Conservation (phyloP, 2,113 vertebrate species). For the Gambusia holbrooki region DNA sequence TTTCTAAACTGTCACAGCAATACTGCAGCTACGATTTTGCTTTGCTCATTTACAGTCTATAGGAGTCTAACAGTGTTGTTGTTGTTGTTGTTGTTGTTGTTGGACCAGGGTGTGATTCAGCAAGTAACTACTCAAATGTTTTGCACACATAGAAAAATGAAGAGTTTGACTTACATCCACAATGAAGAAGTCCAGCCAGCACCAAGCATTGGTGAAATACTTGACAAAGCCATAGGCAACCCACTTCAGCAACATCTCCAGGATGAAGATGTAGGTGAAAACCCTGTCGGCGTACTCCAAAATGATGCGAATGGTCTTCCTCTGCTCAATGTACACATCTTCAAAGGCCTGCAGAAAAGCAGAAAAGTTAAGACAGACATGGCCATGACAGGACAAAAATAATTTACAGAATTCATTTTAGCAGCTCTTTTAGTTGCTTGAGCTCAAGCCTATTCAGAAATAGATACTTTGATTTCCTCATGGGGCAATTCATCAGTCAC, state of each 20-base stretch:
- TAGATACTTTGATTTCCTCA: neutral
- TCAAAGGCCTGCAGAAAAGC: constrained; percentile 89
- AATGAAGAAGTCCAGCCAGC: constrained; percentile 99
- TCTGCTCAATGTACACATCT: constrained; percentile 98
- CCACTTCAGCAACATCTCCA: constrained; percentile 99
- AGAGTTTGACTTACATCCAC: constrained; percentile 91
- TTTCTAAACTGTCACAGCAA: neutral
- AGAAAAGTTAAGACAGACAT: neutral
- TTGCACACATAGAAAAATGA: constrained; percentile 13
- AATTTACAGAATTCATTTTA: neutral
- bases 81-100: constrained; percentile 23
- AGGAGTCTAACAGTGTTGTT: neutral
- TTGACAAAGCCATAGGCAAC: constrained; percentile 97
- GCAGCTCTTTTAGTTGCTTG: neutral
- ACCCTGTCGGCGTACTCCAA: constrained; percentile 95
- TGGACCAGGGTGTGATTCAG: constrained; percentile 48
- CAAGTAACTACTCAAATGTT: constrained; percentile 11
- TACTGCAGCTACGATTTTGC: constrained; percentile 6
- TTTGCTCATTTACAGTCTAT: neutral
- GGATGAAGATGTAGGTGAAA: constrained; percentile 99
- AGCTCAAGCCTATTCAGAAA: neutral
- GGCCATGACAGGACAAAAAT: neutral
- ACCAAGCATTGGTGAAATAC: constrained; percentile 99
- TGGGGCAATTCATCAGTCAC: constrained; percentile 59
- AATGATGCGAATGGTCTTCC: constrained; percentile 92